phyloP scores from a whole-genome alignment of 2,888 invertebrate genomes.

The Hypolimnas misippus region DNA sequence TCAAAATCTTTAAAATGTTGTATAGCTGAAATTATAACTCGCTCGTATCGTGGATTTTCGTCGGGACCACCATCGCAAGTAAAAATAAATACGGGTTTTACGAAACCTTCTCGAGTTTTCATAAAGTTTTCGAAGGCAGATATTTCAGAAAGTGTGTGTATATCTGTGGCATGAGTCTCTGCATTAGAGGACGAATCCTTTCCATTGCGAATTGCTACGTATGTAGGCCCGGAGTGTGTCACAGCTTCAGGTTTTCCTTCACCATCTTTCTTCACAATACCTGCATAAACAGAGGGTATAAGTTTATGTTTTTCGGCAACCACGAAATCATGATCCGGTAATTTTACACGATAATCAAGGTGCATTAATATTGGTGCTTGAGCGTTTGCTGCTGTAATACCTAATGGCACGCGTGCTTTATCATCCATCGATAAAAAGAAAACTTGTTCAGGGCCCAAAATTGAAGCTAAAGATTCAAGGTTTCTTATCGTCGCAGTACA shows the following conservation, averaged over 20 bases:
- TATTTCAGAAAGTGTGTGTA: slow-evolving; percentile 28
- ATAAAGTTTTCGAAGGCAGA: slow-evolving; percentile 23
- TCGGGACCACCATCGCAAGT: background rate
- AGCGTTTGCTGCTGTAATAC: slow-evolving; percentile 34
- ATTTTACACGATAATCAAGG: slow-evolving; percentile 30
- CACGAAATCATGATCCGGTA: slow-evolving; percentile 33
- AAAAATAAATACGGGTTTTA: background rate
- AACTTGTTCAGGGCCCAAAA: slow-evolving; percentile 38
- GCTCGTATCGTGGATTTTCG: slow-evolving; percentile 27
- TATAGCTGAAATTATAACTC: slow-evolving; percentile 24
- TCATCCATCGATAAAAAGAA: slow-evolving; percentile 40
- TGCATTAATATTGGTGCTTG: slow-evolving; percentile 37
- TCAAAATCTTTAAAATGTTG: slow-evolving; percentile 44
- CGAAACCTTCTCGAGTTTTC: background rate
- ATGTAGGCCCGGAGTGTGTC: background rate
- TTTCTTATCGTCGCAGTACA: slow-evolving; percentile 33
- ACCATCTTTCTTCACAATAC: slow-evolving; percentile 10
- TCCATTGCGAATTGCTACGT: background rate
- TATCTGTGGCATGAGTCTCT: slow-evolving; percentile 25
- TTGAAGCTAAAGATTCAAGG: slow-evolving; percentile 37
- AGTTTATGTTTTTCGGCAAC: slow-evolving; percentile 34
- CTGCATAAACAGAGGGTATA: slow-evolving; percentile 31
- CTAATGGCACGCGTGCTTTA: slow-evolving; percentile 31
- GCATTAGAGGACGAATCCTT: slow-evolving; percentile 10
- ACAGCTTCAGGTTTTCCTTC: background rate